A percentile compares a stretch with the other conserved stretches of the same genome.
phyloP scores from a whole-genome alignment of 2,888 invertebrate species.

The Papilio demoleus region DNA sequence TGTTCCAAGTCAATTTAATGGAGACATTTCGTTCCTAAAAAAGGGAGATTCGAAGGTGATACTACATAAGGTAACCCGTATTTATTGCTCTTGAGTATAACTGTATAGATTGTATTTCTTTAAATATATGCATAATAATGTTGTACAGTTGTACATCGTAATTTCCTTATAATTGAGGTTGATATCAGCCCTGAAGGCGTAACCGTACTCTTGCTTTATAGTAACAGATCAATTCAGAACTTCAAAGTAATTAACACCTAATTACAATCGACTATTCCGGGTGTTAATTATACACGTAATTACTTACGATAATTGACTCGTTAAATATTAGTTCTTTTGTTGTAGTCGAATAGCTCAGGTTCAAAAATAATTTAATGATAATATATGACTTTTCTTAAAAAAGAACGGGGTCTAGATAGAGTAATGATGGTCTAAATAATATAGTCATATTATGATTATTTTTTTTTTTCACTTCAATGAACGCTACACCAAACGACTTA shows the following conservation, averaged over 20 bases:
- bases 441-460: no score
- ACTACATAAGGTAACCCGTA: no score
- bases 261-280: conserved; percentile 20
- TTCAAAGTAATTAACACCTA: conserved; percentile 27
- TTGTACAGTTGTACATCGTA: conserved; percentile 25
- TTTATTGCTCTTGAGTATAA: no score
- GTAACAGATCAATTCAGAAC: conserved; percentile 26
- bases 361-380: neutral
- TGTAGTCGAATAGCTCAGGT: neutral
- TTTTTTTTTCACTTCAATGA: neutral
- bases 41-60: no score
- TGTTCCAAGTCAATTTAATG: no score
- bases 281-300: conserved; percentile 47
- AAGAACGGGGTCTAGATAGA: no score
- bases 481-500: neutral
- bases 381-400: neutral
- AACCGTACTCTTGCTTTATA: conserved; percentile 25
- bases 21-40: no score
- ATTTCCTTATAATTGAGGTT: conserved; percentile 13
- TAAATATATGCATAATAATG: conserved; percentile 7
- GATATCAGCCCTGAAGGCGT: conserved; percentile 8
- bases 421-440: no score
- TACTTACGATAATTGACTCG: conserved; percentile 40
- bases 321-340: neutral
- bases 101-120: no score